Percentiles rank a stretch among this genome's conserved stretches.
phyloP scores from a whole-genome alignment of 2,797 vertebrate genomes.

The Petrocephalus sullivani region DNA sequence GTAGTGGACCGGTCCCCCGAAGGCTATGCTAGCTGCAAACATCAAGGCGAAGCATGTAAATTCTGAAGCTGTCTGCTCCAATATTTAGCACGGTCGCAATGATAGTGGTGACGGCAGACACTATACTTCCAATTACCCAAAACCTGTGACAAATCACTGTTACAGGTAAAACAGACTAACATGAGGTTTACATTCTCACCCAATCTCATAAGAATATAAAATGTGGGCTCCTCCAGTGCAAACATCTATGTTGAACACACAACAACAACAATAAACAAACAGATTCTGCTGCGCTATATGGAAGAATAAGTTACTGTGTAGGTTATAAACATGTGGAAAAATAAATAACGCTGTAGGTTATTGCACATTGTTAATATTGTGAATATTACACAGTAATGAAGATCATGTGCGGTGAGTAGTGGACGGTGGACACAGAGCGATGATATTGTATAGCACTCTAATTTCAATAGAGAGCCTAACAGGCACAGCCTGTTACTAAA shows the following conservation, averaged over 20 bases:
- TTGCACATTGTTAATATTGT: too few relatives aligned
- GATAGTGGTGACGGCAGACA: background rate
- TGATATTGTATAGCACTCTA: too few relatives aligned
- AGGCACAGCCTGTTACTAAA: background rate
- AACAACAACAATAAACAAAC: too few relatives aligned
- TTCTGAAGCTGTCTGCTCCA: conserved; percentile 27
- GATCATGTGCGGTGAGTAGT: too few relatives aligned
- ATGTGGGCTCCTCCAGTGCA: background rate
- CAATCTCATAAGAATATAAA: background rate
- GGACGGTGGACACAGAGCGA: too few relatives aligned
- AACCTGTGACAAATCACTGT: background rate
- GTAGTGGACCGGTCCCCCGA: background rate
- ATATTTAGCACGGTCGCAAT: background rate
- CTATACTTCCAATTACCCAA: background rate
- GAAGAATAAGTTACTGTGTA: too few relatives aligned
- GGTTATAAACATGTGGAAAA: too few relatives aligned
- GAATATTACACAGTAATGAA: too few relatives aligned
- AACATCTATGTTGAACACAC: too few relatives aligned
- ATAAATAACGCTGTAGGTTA: too few relatives aligned
- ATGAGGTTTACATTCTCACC: background rate
- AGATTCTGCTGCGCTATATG: too few relatives aligned
- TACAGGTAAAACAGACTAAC: background rate
- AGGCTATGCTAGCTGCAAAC: background rate
- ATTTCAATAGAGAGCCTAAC: background rate
- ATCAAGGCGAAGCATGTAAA: background rate